A percentile compares a stretch with the other conserved stretches of the same genome.
Evolutionary conservation across 2,888 invertebrate species (phyloP).

Genomic region (Argyresthia goedartella): DNA sequence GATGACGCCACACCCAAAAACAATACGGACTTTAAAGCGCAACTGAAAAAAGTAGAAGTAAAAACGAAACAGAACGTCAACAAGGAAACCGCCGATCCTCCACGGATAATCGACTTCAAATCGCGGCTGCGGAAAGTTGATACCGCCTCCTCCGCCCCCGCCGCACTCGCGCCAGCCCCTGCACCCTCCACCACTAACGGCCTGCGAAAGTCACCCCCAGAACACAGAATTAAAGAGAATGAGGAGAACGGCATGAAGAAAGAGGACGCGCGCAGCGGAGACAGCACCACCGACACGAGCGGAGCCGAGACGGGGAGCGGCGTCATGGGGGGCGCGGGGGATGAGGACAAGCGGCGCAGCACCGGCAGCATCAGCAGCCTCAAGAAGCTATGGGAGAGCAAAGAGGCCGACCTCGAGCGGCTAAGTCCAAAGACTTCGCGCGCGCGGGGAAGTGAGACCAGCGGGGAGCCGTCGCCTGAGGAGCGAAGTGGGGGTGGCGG

Average conservation of each 20-base stretch:
- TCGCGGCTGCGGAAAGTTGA: constrained; percentile 87
- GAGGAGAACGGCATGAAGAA: constrained; percentile 29
- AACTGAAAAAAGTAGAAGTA: constrained; percentile 81
- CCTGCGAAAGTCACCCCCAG: constrained; percentile 40
- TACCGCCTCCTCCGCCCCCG: constrained; percentile 40
- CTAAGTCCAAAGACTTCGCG: too few species aligned
- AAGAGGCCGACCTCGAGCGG: constrained; percentile 70
- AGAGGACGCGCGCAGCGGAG: constrained; percentile 24
- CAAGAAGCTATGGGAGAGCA: constrained; percentile 93
- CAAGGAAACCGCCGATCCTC: constrained; percentile 62
- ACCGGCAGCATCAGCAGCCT: constrained; percentile 94
- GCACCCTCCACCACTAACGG: too few species aligned
- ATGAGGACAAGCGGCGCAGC: constrained; percentile 90
- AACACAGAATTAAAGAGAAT: too few species aligned
- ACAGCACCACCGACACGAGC: constrained; percentile 49
- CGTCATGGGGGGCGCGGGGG: constrained; percentile 56
- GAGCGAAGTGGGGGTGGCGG: too few species aligned
- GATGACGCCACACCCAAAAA: constrained; percentile 25
- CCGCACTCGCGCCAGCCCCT: too few species aligned
- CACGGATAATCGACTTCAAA: constrained; percentile 85
- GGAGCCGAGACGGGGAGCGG: constrained; percentile 46
- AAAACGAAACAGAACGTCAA: constrained; percentile 69
- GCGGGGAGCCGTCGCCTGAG: constrained; percentile 38
- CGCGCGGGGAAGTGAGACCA: too few species aligned
- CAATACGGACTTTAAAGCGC: constrained; percentile 72